Base-by-base conservation (phyloP, 2,797 vertebrate species). In the Onychomys arenicola region DNA sequence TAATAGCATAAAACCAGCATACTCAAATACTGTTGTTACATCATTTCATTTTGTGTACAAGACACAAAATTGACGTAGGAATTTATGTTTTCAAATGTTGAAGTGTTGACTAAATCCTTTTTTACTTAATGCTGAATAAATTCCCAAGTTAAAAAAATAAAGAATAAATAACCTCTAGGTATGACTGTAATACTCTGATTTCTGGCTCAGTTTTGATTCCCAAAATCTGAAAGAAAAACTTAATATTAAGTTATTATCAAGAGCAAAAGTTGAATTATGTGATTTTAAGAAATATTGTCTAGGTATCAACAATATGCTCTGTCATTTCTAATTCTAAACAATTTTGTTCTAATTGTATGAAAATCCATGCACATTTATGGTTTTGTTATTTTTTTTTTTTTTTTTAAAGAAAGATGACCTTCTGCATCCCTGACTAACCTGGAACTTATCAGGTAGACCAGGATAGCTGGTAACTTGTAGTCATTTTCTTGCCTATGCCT, bases 221-320 rank as follows among this genome's bases (percentile, higher is more conserved):
- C 63, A 91, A 84, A 78, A 86, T 14, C 69, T 2, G 16, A 77
- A 91, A 59, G 27, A 94, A 75, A 95, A 93, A 76, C 55, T 87
- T 75, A 14, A 57, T 85, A 69, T 37, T 90, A 67, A 88, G 55
- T 83, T 67, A 5, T 86, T 40, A 55, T 17, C 43, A 69, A 80
- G 11, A 80, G 32, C 32, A 63, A 75, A 94, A 46, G 2, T 65
- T 91, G 29, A 87, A 46, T n/a, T 67, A 17, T n/a, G 0, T 89
- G 2, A 5, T 40, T 83, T 83, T 69, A 55, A 89, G 69, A 2
- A 82, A 63, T 78, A 86, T 59, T 92, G n/a, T 32, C 87, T 73
- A 57, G 7, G 4, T 91, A 32, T 94, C 23, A 80, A 61, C 77
- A 63, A 86, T 23, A 11, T 69, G 2, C 1, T 59, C 75, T 21